Percentiles rank a stretch among this genome's conserved stretches.
Conservation (phyloP, 2,888 invertebrate genomes). For the Orchesella flavescens region DNA sequence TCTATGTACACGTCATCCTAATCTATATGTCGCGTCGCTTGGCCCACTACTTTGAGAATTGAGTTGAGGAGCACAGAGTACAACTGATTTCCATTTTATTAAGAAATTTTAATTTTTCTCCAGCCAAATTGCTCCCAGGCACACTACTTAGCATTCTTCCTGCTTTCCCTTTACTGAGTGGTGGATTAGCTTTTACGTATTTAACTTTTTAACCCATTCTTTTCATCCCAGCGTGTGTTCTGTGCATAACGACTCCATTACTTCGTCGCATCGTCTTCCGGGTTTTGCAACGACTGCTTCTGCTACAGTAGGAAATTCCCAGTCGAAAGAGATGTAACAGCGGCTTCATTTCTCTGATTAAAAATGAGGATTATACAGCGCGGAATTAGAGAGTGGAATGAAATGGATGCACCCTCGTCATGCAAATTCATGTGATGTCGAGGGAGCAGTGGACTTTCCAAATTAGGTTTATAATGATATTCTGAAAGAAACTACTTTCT, state of each 20-base stretch:
- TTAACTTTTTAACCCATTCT: neutral
- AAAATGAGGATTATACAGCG: neutral
- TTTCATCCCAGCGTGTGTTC: neutral
- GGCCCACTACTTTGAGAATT: too few relatives aligned
- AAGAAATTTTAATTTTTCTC: conserved; percentile 59
- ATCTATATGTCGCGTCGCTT: too few relatives aligned
- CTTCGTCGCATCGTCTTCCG: too few relatives aligned
- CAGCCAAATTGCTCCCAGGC: conserved; percentile 3
- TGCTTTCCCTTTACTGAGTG: neutral
- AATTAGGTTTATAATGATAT: neutral
- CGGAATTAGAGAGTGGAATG: too few relatives aligned
- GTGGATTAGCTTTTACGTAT: neutral
- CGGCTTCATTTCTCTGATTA: neutral
- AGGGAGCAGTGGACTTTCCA: neutral
- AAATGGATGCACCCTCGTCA: neutral
- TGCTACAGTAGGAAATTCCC: neutral
- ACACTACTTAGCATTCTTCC: neutral
- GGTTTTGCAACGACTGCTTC: neutral
- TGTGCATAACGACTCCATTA: too few relatives aligned
- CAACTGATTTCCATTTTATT: conserved; percentile 59
- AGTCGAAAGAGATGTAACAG: neutral
- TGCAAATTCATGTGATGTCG: neutral
- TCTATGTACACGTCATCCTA: too few relatives aligned
- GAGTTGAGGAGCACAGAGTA: neutral
- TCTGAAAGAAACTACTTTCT: neutral